A percentile compares a stretch with the other conserved stretches of the same genome.
phyloP scores from a whole-genome alignment of 2,113 vertebrate genomes.

The Apodemus speciosus region DNA sequence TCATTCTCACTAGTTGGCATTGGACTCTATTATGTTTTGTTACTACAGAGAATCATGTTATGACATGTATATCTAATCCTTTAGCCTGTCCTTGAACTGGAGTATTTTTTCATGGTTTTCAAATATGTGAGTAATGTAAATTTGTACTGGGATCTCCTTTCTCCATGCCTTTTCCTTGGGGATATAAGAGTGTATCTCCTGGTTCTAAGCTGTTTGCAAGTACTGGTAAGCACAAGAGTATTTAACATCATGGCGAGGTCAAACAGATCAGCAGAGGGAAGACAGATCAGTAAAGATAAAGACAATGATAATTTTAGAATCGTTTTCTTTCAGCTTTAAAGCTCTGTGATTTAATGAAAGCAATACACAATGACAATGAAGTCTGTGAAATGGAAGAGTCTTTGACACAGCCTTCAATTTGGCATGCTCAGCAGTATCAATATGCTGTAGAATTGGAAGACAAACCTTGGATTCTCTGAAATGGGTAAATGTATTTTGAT shows the following conservation, averaged over 20 bases:
- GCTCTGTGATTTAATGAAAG: background rate
- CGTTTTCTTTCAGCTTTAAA: background rate
- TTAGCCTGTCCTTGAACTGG: background rate
- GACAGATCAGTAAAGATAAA: background rate
- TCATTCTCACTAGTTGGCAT: background rate
- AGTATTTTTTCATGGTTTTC: background rate
- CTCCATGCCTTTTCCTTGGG: background rate
- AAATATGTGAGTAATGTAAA: background rate
- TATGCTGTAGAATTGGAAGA: background rate
- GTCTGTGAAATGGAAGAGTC: background rate
- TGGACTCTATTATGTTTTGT: background rate
- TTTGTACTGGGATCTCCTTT: background rate
- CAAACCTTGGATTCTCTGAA: conserved; percentile 12
- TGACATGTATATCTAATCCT: background rate
- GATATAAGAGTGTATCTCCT: background rate
- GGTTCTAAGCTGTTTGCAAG: background rate
- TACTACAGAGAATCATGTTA: background rate
- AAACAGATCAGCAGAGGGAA: background rate
- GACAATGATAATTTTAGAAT: background rate
- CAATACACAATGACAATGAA: background rate
- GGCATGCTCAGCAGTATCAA: background rate
- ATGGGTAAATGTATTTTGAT: conserved; percentile 75
- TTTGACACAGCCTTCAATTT: background rate
- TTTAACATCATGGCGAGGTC: background rate
- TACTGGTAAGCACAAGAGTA: background rate